phyloP scores from a whole-genome alignment of 2,888 invertebrate genomes.

The Onchidella celtica region DNA sequence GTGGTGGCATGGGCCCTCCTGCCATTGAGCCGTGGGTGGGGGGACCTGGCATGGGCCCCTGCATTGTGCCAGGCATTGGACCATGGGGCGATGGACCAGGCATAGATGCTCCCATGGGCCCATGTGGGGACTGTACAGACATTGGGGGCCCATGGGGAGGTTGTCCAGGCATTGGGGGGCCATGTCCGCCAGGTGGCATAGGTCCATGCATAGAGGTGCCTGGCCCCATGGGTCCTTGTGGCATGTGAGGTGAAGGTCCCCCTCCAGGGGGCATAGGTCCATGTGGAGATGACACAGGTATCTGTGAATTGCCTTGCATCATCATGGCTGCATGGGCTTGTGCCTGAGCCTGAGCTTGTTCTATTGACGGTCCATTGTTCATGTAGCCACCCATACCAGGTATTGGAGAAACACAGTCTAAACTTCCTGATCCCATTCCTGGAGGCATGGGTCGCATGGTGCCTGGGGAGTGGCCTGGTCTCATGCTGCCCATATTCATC shows the following conservation, averaged over 20 bases:
- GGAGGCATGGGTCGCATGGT: slow-evolving; percentile 52
- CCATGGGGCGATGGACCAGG: slow-evolving; percentile 46
- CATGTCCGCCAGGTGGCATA: slow-evolving; percentile 41
- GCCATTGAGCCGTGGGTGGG: slow-evolving; percentile 50
- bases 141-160: slow-evolving; percentile 26
- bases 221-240: slow-evolving; percentile 46
- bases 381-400: slow-evolving; percentile 47
- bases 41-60: slow-evolving; percentile 31
- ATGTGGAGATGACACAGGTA: slow-evolving; percentile 43
- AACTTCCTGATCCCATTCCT: slow-evolving; percentile 61
- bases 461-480: slow-evolving; percentile 51
- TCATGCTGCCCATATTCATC: slow-evolving; percentile 53
- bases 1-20: slow-evolving; percentile 53
- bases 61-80: slow-evolving; percentile 53
- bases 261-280: slow-evolving; percentile 27
- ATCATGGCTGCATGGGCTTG: slow-evolving; percentile 52
- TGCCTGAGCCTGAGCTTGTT: slow-evolving; percentile 47
- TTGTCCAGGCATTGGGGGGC: slow-evolving; percentile 49
- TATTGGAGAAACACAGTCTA: slow-evolving; percentile 47
- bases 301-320: slow-evolving; percentile 50
- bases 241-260: slow-evolving; percentile 46
- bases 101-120: slow-evolving; percentile 61
- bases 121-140: slow-evolving; percentile 45
- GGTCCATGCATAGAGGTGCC: slow-evolving; percentile 40
- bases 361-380: slow-evolving; percentile 33